A percentile compares a stretch with the other conserved stretches of the same genome.
phyloP scores from a whole-genome alignment of 2,888 invertebrate species.

The Flabesymbios commensalis region DNA sequence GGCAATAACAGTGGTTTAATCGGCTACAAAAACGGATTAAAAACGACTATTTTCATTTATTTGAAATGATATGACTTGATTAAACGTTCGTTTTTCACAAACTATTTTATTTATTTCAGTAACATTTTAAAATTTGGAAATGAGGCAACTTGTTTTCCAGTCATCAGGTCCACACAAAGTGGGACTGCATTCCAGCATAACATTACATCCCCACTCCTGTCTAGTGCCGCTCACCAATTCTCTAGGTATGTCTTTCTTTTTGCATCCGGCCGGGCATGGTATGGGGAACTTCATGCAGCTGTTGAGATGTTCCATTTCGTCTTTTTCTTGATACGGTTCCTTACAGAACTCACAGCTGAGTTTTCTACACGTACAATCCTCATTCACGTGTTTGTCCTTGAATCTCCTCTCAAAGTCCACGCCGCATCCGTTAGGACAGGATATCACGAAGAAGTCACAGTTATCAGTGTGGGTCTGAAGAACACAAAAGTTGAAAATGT shows the following conservation, averaged over 20 bases:
- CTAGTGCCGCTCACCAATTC: constrained; percentile 38
- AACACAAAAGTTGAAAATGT: too few relatives aligned
- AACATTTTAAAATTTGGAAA: too few relatives aligned
- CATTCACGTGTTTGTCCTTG: constrained; percentile 37
- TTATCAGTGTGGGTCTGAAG: constrained; percentile 36
- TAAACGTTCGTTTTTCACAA: too few relatives aligned
- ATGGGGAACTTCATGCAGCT: constrained; percentile 40
- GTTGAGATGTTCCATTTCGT: constrained; percentile 40
- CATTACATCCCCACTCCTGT: too few relatives aligned
- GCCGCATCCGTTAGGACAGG: constrained; percentile 42
- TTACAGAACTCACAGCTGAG: constrained; percentile 44
- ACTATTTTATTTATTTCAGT: too few relatives aligned
- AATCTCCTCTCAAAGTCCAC: constrained; percentile 38
- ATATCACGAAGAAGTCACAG: constrained; percentile 38
- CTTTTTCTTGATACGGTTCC: constrained; percentile 31
- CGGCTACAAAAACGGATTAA: too few relatives aligned
- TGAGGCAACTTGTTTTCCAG: too few relatives aligned
- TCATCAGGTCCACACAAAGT: too few relatives aligned
- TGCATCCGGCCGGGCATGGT: constrained; percentile 46
- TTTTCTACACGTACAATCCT: constrained; percentile 43
- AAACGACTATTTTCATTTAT: too few relatives aligned
- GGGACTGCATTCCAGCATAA: too few relatives aligned
- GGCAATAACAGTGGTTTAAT: too few relatives aligned
- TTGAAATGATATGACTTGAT: too few relatives aligned
- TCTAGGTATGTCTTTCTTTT: constrained; percentile 39